phyloP scores from a whole-genome alignment of 2,888 invertebrate genomes.

The Mesochorus sp. region DNA sequence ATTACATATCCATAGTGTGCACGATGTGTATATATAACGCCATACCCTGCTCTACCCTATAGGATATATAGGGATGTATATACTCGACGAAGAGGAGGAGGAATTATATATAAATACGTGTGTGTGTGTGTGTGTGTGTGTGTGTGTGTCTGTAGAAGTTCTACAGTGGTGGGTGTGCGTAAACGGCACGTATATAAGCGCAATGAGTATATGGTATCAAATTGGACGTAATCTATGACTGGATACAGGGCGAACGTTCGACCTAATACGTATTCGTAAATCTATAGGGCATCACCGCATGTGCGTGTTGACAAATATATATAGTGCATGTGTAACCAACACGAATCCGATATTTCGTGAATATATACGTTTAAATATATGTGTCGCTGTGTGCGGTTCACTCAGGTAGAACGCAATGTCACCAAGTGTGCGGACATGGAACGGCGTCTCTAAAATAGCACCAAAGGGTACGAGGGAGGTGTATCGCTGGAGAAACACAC shows the following conservation, averaged over 20 bases:
- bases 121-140: too few species aligned
- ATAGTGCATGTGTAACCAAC: not conserved
- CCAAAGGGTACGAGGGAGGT: not conserved
- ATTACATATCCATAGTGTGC: constrained; percentile 26
- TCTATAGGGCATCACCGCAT: constrained; percentile 7
- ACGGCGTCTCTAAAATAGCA: constrained; percentile 6
- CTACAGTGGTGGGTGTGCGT: constrained; percentile 5
- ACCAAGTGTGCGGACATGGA: constrained; percentile 35
- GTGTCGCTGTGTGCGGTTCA: not conserved
- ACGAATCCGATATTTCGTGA: constrained; percentile 14
- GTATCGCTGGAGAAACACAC: constrained; percentile 6
- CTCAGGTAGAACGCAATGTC: constrained; percentile 30
- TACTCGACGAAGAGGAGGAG: constrained; percentile 17
- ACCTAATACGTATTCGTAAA: constrained; percentile 56
- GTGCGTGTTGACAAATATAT: not conserved
- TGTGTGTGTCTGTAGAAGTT: constrained; percentile 16
- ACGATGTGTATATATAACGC: constrained; percentile 38
- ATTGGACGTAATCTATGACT: constrained; percentile 72
- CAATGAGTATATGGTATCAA: constrained; percentile 73
- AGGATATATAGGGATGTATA: constrained; percentile 12
- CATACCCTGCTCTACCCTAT: not conserved
- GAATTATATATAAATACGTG: constrained; percentile 31
- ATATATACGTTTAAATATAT: constrained; percentile 43
- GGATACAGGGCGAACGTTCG: constrained; percentile 60
- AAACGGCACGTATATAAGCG: constrained; percentile 36